Conservation (phyloP, 1,140 invertebrate genomes). For the Microplitis mediator region DNA sequence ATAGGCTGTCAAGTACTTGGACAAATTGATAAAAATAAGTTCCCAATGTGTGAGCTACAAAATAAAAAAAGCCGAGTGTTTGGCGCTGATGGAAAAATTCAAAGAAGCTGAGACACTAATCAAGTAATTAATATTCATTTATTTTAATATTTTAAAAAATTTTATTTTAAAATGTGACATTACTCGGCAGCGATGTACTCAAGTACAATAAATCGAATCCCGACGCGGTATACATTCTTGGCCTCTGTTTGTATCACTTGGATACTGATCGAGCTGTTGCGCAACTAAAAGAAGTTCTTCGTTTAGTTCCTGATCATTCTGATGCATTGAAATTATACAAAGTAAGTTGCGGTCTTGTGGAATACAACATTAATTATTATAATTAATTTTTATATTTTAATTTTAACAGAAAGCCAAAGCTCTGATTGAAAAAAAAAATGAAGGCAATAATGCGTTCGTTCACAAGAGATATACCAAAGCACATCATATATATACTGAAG, state of each 20-base stretch:
- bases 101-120: not conserved
- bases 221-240: not conserved
- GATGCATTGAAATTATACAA: conserved; percentile 1
- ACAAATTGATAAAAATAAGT: not conserved
- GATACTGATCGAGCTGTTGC: not conserved
- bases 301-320: not conserved
- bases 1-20: not conserved
- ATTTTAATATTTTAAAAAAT: not conserved
- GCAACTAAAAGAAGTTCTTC: not conserved
- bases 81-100: not conserved
- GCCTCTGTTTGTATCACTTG: not conserved
- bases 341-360: not conserved
- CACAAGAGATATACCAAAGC: not conserved
- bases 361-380: not conserved
- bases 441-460: not conserved
- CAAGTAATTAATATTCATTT: not conserved
- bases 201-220: not conserved
- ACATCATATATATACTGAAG: not conserved
- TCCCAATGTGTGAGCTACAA: not conserved
- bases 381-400: not conserved
- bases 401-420: not conserved
- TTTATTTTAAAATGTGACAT: not conserved
- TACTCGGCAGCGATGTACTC: not conserved
- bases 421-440: conserved; percentile 2
- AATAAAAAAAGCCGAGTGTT: not conserved